Evolutionary conservation across 2,888 invertebrate genomes (phyloP), one percentile per base, ranked within the genome.

Genomic region (Agrenia bidenticulata): DNA sequence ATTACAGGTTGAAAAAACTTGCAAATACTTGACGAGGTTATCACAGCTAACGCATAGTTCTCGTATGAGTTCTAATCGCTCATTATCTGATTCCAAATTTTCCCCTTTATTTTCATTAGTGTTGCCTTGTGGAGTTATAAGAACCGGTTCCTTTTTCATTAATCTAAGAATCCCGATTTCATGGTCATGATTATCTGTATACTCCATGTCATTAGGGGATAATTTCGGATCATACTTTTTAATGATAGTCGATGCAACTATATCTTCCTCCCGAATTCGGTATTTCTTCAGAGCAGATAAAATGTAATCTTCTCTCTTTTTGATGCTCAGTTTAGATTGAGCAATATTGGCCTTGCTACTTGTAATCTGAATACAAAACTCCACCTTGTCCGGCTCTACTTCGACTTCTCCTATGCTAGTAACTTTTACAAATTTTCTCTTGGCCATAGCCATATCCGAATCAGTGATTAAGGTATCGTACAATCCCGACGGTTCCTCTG

Each of bases 351-450:
- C 15, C 50, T 67, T 70, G 21, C 39, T 56, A 32, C 61, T 61
- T 5, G 51, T 45, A 32, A 73, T 70, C 45, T 64, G 61, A 42
- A 73, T 56, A 37, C 66, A 66, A 61, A 73, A 73, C 23, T 73
- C 69, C 17, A 73, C 51, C 15, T 55, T 27, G 41, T 73, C 70
- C 7, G 73, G 73, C n/a, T 65, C 63, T 9, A 73, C 53, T 60
- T 70, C 73, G 1, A 73, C 53, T 54, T 69, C 66, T 15, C 70
- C 67, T 15, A 56, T 32, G 17, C 70, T 66, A 27, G 67, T 57
- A 7, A 73, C 70, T 66, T 73, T 73, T 7, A 73, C 64, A 61
- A 72, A 72, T 45, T 70, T 67, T 23, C 63, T 64, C 42, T 69
- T 71, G 2, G 64, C 57, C n/a, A 68, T 39, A 11, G 71, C 65